Conservation (phyloP, 2,888 invertebrate species). For the Xestia xanthographa region DNA sequence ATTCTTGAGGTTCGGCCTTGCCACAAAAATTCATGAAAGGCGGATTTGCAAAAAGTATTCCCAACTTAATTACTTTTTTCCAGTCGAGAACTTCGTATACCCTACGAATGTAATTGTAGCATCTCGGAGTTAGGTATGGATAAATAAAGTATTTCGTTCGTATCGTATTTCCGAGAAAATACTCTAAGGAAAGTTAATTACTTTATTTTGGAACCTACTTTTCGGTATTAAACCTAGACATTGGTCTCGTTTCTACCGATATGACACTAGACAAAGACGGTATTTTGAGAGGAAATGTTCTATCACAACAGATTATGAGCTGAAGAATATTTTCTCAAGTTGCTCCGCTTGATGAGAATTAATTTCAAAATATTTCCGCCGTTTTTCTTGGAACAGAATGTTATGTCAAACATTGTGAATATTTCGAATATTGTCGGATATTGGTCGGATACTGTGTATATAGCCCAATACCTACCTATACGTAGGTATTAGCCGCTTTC, state of each 20-base stretch:
- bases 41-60: not conserved
- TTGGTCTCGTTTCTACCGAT: slow-evolving; percentile 10
- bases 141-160: slow-evolving; percentile 28
- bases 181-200: slow-evolving; percentile 34
- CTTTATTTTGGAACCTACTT: slow-evolving; percentile 23
- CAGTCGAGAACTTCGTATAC: slow-evolving; percentile 6
- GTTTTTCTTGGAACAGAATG: not conserved
- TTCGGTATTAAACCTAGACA: not conserved
- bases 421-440: slow-evolving; percentile 2
- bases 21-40: not conserved
- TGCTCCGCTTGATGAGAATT: slow-evolving; percentile 8
- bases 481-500: not conserved
- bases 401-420: not conserved
- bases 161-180: slow-evolving; percentile 25
- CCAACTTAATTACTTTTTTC: slow-evolving; percentile 21
- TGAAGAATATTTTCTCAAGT: slow-evolving; percentile 14
- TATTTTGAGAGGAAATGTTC: slow-evolving; percentile 9
- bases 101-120: slow-evolving; percentile 6
- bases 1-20: not conserved
- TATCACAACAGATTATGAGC: slow-evolving; percentile 8
- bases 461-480: too few relatives aligned
- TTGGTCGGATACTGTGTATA: too few relatives aligned
- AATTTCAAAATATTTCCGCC: not conserved
- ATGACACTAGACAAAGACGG: slow-evolving; percentile 15
- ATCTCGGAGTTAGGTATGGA: not conserved